Evolutionary conservation across 2,797 vertebrate genomes (phyloP).

Genomic region (Orestias chungarensis): DNA sequence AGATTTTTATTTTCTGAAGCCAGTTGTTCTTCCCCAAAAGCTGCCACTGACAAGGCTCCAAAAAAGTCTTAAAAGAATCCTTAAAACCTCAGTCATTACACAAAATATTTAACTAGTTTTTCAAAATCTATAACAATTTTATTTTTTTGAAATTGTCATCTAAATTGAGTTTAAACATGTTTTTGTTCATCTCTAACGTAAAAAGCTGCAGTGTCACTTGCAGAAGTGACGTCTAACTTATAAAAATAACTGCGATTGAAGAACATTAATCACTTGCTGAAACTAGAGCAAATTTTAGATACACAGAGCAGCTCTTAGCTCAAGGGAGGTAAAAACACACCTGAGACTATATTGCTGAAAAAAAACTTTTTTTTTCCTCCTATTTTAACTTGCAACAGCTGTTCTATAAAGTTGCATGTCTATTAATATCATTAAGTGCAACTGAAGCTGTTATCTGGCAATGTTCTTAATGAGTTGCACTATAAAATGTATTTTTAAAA

Average conservation of each 20-base stretch:
- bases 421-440: not conserved
- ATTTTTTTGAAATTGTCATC: no score
- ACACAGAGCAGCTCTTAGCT: slow-evolving; percentile 23
- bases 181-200: not conserved
- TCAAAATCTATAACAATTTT: no score
- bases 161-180: not conserved
- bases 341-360: slow-evolving; percentile 13
- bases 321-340: slow-evolving; percentile 21
- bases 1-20: no score
- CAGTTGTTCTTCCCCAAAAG: no score
- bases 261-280: slow-evolving; percentile 40
- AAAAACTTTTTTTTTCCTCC: no score
- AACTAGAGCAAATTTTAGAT: slow-evolving; percentile 36
- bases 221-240: slow-evolving; percentile 27
- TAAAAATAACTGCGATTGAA: slow-evolving; percentile 28
- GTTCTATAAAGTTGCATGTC: not conserved
- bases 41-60: no score
- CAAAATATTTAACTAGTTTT: no score
- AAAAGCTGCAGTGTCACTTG: not conserved
- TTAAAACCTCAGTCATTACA: no score
- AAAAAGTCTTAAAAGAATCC: no score
- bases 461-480: not conserved
- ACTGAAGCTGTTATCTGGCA: not conserved
- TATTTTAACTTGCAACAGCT: not conserved
- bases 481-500: not conserved